Conservation (phyloP, 1,140 invertebrate species). For the Lutraria rhynchaena region DNA sequence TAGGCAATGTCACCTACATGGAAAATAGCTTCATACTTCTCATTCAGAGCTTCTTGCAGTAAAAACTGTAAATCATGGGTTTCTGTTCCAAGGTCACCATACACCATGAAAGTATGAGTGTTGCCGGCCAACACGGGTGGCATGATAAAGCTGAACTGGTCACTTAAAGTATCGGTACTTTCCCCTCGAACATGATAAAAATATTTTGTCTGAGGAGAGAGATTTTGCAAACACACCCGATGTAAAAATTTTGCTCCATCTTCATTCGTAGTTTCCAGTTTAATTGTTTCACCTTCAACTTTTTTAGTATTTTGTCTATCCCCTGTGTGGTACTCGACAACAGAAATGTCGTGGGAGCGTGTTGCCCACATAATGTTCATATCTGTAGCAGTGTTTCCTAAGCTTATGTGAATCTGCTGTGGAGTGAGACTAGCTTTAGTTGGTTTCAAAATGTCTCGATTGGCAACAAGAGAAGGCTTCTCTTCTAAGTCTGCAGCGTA, state of each 20-base stretch:
- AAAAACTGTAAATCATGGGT: slow-evolving; percentile 89
- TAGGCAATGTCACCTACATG: slow-evolving; percentile 88
- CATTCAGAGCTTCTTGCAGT: slow-evolving; percentile 90
- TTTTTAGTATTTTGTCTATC: slow-evolving; percentile 45
- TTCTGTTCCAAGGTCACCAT: slow-evolving; percentile 95
- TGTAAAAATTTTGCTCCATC: slow-evolving; percentile 68
- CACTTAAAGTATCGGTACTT: slow-evolving; percentile 58
- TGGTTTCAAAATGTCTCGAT: slow-evolving; percentile 39
- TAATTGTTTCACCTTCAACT: slow-evolving; percentile 61
- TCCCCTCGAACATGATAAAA: slow-evolving; percentile 67
- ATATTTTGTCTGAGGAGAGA: slow-evolving; percentile 68
- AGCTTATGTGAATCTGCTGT: slow-evolving; percentile 55
- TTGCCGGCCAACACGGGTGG: slow-evolving; percentile 48
- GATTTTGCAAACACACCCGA: slow-evolving; percentile 64
- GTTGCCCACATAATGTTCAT: slow-evolving; percentile 75
- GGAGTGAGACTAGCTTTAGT: slow-evolving; percentile 19
- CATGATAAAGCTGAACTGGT: slow-evolving; percentile 68
- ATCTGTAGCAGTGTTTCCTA: slow-evolving; percentile 70
- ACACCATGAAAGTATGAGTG: slow-evolving; percentile 87
- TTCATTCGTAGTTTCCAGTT: slow-evolving; percentile 59
- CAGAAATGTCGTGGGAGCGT: slow-evolving; percentile 52
- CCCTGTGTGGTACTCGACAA: slow-evolving; percentile 68
- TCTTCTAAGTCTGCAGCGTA: not conserved
- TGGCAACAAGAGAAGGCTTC: slow-evolving; percentile 23
- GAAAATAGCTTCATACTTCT: slow-evolving; percentile 91